These are phyloP conservation scores for Sympetrum striolatum DNA, from an alignment of 2,888 invertebrate species.

Conservation along the genomic window DNA sequence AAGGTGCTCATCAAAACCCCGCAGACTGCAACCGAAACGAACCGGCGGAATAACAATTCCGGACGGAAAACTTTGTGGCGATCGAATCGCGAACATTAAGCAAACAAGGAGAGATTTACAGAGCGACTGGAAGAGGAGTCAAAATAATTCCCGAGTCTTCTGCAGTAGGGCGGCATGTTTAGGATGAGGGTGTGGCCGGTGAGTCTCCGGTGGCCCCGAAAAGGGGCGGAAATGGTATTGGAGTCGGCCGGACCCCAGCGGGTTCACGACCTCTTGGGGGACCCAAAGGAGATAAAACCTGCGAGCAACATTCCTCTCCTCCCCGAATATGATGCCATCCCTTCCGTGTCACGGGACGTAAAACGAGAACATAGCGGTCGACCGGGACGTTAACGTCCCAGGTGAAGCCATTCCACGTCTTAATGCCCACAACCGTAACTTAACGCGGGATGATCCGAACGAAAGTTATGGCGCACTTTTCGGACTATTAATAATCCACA, in stretches of 20 bases:
- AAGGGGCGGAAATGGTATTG: constrained; percentile 21
- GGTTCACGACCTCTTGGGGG: background rate
- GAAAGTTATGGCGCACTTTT: too few species aligned
- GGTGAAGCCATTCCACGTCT: too few species aligned
- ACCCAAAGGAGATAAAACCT: constrained; percentile 24
- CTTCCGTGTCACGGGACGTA: background rate
- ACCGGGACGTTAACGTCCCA: background rate
- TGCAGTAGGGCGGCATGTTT: background rate
- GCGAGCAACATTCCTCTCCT: constrained; percentile 30
- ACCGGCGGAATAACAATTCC: too few species aligned
- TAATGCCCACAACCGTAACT: too few species aligned
- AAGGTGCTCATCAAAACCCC: too few species aligned
- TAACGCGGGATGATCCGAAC: too few species aligned
- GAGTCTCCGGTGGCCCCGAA: background rate
- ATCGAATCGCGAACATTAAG: too few species aligned
- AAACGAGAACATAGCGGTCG: background rate
- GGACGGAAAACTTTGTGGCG: too few species aligned
- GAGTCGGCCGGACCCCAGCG: background rate
- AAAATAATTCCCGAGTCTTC: background rate
- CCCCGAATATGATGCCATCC: constrained; percentile 31
- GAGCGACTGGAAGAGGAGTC: background rate
- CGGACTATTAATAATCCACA: too few species aligned
- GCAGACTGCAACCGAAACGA: too few species aligned
- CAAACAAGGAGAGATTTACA: background rate
- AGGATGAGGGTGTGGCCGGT: constrained; percentile 15